Conservation (phyloP, 2,113 vertebrate genomes). For the Ctenomys sociabilis region DNA sequence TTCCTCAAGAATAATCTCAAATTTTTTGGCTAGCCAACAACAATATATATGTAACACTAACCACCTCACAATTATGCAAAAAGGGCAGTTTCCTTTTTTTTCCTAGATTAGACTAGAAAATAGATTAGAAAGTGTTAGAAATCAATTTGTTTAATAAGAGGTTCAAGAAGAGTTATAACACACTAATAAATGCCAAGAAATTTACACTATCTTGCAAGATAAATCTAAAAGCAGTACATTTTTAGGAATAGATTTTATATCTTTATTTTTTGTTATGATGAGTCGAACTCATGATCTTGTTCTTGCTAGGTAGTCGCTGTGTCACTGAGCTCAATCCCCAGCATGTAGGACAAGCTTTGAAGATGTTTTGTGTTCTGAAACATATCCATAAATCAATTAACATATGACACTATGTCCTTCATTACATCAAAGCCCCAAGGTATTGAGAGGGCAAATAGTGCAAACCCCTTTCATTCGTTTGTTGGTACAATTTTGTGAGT, state of each 20-base stretch:
- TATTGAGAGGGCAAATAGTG: background rate
- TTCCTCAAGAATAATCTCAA: constrained; percentile 23
- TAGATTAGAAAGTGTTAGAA: background rate
- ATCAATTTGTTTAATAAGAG: background rate
- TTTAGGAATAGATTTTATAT: background rate
- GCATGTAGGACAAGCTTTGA: background rate
- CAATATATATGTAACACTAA: background rate
- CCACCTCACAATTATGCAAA: background rate
- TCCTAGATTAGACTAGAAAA: background rate
- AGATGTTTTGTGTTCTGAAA: background rate
- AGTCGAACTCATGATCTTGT: no score
- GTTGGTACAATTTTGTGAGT: background rate
- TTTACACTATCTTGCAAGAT: constrained; percentile 3
- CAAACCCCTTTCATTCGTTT: background rate
- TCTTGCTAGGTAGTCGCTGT: no score
- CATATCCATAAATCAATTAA: constrained; percentile 5
- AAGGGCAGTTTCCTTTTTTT: constrained; percentile 16
- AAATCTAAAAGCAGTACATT: background rate
- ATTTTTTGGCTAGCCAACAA: background rate
- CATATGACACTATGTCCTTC: background rate
- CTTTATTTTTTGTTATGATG: no score
- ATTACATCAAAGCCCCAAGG: constrained; percentile 1
- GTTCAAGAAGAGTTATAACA: background rate
- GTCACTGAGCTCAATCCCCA: no score
- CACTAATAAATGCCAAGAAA: background rate